A percentile compares a stretch with the other conserved stretches of the same genome.
phyloP scores from a whole-genome alignment of 2,888 invertebrate genomes.

The Drosophila quinaria region DNA sequence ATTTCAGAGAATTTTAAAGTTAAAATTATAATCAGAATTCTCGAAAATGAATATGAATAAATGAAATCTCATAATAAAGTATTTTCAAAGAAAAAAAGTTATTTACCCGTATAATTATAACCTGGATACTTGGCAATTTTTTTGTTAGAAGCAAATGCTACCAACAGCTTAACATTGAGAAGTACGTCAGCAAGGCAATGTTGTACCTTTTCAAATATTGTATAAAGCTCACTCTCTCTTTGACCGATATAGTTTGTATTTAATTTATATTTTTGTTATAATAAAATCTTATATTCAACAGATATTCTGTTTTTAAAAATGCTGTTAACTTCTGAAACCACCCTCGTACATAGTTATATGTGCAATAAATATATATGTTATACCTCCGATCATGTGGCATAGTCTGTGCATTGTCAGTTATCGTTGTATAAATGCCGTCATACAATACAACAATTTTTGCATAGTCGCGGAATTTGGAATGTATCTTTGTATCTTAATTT shows the following conservation, averaged over 20 bases:
- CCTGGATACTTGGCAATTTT: background rate
- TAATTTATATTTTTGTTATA: too few species aligned
- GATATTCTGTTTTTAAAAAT: background rate
- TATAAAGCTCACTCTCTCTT: too few species aligned
- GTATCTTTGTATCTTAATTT: conserved; percentile 12
- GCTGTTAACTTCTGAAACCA: background rate
- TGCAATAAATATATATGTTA: conserved; percentile 11
- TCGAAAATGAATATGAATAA: background rate
- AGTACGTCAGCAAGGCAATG: too few species aligned
- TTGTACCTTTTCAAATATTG: too few species aligned
- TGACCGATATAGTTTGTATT: too few species aligned
- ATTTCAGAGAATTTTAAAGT: conserved; percentile 5
- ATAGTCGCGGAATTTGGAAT: conserved; percentile 42
- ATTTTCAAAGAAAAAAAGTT: background rate
- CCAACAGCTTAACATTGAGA: too few species aligned
- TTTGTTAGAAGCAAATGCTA: too few species aligned
- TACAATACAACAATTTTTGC: conserved; percentile 38
- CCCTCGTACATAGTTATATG: conserved; percentile 4
- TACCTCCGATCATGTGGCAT: conserved; percentile 14
- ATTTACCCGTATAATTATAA: background rate
- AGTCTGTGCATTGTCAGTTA: conserved; percentile 37
- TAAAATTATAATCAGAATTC: background rate
- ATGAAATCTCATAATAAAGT: background rate
- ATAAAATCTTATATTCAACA: background rate
- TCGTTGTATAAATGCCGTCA: conserved; percentile 22